Evolutionary conservation across 30 jellyfish, hydroid and myxozoan genomes (phyloP).

Genomic region (Nemopilema nomurai): DNA sequence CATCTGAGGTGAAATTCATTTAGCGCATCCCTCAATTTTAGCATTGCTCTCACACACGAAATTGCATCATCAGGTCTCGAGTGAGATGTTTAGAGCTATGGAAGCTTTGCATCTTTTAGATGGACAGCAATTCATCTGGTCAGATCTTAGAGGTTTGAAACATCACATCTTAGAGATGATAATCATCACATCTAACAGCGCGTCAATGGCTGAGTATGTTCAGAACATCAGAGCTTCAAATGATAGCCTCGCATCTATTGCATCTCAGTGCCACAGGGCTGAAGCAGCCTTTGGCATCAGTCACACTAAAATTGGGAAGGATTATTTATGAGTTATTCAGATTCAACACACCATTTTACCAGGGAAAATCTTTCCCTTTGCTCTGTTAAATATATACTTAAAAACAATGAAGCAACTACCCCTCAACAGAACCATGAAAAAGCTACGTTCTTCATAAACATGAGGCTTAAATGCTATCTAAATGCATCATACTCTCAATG

Average conservation of each 20-base stretch:
- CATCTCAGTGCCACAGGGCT: slow-evolving; percentile 46
- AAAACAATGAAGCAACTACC: neutral
- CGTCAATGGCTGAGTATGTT: slow-evolving; percentile 48
- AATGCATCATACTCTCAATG: too few species aligned
- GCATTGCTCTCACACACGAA: neutral
- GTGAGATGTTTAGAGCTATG: neutral
- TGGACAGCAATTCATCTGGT: slow-evolving; percentile 4
- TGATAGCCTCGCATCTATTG: slow-evolving; percentile 68
- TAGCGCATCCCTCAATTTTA: neutral
- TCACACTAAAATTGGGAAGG: slow-evolving; percentile 68
- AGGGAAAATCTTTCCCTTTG: neutral
- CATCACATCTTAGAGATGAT: slow-evolving; percentile 19
- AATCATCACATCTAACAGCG: slow-evolving; percentile 24
- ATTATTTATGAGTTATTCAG: slow-evolving; percentile 20
- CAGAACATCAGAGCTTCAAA: slow-evolving; percentile 52
- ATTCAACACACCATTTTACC: neutral
- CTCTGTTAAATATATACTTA: too few species aligned
- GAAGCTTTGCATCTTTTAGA: slow-evolving; percentile 12
- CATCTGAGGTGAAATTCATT: neutral
- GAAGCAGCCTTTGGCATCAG: slow-evolving; percentile 48
- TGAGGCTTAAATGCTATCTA: too few species aligned
- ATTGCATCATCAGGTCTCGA: neutral
- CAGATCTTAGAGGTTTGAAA: slow-evolving; percentile 21
- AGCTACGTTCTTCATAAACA: neutral
- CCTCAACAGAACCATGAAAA: too few species aligned